phyloP scores from a whole-genome alignment of 2,113 vertebrate genomes.

The Brachirus orientalis region DNA sequence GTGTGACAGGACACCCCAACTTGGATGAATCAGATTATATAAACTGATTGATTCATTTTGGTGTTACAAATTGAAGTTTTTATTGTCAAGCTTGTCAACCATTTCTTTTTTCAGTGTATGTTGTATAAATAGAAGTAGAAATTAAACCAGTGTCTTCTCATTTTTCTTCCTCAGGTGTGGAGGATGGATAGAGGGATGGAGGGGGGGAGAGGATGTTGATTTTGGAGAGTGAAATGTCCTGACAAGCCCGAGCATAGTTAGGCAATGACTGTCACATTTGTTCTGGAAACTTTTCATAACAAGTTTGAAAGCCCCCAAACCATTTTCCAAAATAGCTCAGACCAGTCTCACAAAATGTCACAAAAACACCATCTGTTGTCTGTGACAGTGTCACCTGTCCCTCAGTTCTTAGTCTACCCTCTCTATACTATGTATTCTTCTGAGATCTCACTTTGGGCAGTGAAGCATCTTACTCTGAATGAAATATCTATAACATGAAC shows the following conservation, averaged over 20 bases:
- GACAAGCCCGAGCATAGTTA: constrained; percentile 62
- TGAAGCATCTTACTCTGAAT: neutral
- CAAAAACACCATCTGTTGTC: neutral
- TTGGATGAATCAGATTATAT: no score
- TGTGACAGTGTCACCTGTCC: constrained; percentile 6
- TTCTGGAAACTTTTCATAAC: constrained; percentile 59
- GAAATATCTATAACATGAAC: neutral
- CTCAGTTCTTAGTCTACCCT: no score
- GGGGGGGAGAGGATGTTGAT: neutral
- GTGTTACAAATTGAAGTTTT: no score
- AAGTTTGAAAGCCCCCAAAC: constrained; percentile 61
- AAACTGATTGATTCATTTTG: no score
- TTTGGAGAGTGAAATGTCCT: constrained; percentile 49
- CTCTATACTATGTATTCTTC: neutral
- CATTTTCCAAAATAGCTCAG: constrained; percentile 63
- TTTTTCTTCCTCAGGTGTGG: constrained; percentile 17
- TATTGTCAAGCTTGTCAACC: no score
- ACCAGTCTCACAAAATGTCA: constrained; percentile 7
- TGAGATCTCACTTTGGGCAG: neutral
- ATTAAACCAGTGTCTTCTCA: neutral
- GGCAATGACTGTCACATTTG: constrained; percentile 50
- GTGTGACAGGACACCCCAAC: no score
- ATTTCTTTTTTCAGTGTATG: no score
- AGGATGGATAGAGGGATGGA: constrained; percentile 32
- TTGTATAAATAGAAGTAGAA: neutral